Evolutionary conservation across 2,113 vertebrate genomes (phyloP).

Genomic region (Typhlomys cinereus): DNA sequence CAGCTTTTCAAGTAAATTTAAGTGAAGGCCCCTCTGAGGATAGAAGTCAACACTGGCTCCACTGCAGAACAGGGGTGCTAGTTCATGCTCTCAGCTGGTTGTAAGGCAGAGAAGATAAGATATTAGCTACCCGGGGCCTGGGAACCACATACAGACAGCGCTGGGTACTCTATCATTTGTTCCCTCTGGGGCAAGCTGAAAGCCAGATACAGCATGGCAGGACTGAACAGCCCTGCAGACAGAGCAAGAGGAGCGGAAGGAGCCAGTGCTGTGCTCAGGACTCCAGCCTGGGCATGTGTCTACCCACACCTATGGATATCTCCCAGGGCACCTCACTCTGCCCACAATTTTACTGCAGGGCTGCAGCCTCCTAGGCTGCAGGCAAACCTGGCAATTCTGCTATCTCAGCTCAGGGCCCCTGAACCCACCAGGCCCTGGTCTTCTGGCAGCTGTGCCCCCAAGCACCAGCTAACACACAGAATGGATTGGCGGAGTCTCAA

Average conservation of each 20-base stretch:
- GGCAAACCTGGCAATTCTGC: not conserved
- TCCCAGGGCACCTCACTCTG: not conserved
- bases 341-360: not conserved
- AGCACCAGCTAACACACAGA: not conserved
- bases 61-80: accelerated
- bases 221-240: no score
- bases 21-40: not conserved
- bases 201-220: not conserved
- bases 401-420: not conserved
- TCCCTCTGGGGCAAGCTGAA: not conserved
- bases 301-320: accelerated
- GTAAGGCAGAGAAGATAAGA: not conserved
- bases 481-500: not conserved
- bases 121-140: not conserved
- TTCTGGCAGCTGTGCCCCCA: not conserved
- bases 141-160: accelerated
- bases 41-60: not conserved
- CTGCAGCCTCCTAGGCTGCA: not conserved
- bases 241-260: not conserved
- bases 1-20: not conserved
- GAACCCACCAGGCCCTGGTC: not conserved
- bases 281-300: no score
- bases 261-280: not conserved
- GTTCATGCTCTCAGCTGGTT: not conserved
- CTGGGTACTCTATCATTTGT: not conserved